These are phyloP conservation scores for Drosophila anceps DNA, from an alignment of 2,888 invertebrate genomes.

Conservation along the genomic window DNA sequence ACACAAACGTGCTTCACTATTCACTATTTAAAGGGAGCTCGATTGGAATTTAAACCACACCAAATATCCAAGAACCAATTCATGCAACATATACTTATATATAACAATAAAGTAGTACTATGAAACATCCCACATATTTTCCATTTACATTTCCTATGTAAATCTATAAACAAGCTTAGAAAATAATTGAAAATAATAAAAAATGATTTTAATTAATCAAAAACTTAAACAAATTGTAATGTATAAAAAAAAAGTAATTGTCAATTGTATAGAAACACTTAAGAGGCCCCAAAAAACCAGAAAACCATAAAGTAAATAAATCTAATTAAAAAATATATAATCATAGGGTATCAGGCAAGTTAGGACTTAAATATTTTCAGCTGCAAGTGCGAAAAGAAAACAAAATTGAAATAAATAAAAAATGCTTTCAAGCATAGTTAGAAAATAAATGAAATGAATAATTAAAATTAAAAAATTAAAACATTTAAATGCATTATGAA, in stretches of 20 bases:
- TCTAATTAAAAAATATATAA: slow-evolving; percentile 9
- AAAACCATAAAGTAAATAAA: slow-evolving; percentile 11
- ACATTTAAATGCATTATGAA: slow-evolving; percentile 6
- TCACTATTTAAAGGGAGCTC: slow-evolving; percentile 22
- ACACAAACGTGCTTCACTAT: slow-evolving; percentile 52
- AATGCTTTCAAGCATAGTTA: slow-evolving; percentile 22
- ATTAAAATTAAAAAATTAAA: not conserved
- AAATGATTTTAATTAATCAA: slow-evolving; percentile 4
- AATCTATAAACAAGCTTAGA: slow-evolving; percentile 5
- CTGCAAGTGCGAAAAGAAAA: slow-evolving; percentile 62
- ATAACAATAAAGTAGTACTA: slow-evolving; percentile 1
- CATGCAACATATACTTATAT: slow-evolving; percentile 52
- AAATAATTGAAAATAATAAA: slow-evolving; percentile 4
- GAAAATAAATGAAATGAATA: slow-evolving; percentile 16
- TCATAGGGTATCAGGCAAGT: slow-evolving; percentile 42
- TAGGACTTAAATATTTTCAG: slow-evolving; percentile 63
- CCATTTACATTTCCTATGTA: not conserved
- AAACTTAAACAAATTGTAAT: slow-evolving; percentile 24
- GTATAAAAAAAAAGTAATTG: slow-evolving; percentile 4
- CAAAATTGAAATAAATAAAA: slow-evolving; percentile 54
- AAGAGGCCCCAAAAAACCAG: slow-evolving; percentile 10
- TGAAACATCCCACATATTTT: slow-evolving; percentile 1
- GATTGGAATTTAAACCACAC: slow-evolving; percentile 36
- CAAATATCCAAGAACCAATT: slow-evolving; percentile 34
- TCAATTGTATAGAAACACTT: slow-evolving; percentile 1